These are phyloP conservation scores for Pentalonia nigronervosa DNA, from an alignment of 1,140 invertebrate genomes.

Conservation along the genomic window DNA sequence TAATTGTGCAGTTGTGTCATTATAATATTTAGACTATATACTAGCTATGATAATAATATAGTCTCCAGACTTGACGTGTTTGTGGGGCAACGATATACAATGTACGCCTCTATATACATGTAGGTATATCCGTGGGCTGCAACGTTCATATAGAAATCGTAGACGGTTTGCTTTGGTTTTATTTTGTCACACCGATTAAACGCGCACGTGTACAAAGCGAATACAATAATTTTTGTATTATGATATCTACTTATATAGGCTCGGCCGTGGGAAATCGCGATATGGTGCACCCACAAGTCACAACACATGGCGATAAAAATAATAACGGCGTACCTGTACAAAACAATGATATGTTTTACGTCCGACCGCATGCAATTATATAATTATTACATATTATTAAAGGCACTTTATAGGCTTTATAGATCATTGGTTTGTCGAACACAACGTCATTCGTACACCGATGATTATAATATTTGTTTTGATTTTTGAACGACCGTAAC, in stretches of 20 bases:
- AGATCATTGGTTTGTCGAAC: background rate
- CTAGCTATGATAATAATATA: background rate
- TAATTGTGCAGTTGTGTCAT: conserved; percentile 4
- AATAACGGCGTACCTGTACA: background rate
- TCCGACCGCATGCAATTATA: background rate
- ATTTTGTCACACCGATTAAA: background rate
- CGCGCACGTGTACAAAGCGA: background rate
- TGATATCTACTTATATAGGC: background rate
- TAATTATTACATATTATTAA: background rate
- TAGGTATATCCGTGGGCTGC: background rate
- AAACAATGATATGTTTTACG: conserved; percentile 1
- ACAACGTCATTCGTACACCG: background rate
- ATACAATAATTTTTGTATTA: background rate
- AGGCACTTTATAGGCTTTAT: background rate
- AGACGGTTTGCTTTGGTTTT: background rate
- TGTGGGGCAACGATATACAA: background rate
- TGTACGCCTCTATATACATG: background rate
- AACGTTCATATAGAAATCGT: background rate
- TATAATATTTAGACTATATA: background rate
- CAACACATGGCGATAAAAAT: background rate
- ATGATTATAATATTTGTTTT: background rate
- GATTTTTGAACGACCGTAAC: background rate
- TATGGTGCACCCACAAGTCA: background rate
- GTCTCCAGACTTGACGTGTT: background rate
- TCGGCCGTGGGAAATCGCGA: background rate